phyloP scores from a whole-genome alignment of 2,113 vertebrate species.

The Microtus oregoni region DNA sequence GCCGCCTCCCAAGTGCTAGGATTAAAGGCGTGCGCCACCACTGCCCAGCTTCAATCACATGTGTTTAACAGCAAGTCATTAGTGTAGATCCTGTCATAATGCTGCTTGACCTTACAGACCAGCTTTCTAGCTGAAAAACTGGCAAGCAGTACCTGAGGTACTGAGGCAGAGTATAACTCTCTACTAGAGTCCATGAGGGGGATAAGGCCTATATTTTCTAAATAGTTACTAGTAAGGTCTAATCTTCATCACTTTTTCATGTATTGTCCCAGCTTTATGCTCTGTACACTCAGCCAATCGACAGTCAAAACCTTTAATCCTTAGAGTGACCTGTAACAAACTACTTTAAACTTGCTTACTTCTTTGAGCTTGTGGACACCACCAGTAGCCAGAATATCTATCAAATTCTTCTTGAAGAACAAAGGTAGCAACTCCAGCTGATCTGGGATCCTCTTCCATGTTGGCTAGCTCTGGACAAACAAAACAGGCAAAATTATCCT shows the following conservation, averaged over 20 bases:
- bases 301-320: conserved; percentile 1
- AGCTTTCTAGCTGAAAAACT: conserved; percentile 23
- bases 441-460: conserved; percentile 90
- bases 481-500: conserved; percentile 57
- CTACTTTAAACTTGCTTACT: conserved; percentile 83
- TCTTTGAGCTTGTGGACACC: conserved; percentile 88
- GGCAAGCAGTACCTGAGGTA: neutral
- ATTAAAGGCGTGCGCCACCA: too few species aligned
- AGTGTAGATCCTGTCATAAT: conserved; percentile 1
- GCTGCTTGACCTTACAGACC: neutral
- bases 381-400: conserved; percentile 92
- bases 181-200: neutral
- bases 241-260: conserved; percentile 39
- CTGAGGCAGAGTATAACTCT: neutral
- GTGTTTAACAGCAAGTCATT: neutral
- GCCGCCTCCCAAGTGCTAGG: too few species aligned
- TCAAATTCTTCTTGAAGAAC: conserved; percentile 92
- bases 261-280: conserved; percentile 12
- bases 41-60: too few species aligned
- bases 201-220: neutral
- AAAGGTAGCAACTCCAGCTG: conserved; percentile 90
- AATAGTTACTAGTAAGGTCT: conserved; percentile 14
- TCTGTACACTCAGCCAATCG: neutral
- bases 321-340: neutral
- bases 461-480: conserved; percentile 86